These are phyloP conservation scores for Paraescarpia echinospica DNA, from an alignment of 1,140 invertebrate species.

Conservation along the genomic window DNA sequence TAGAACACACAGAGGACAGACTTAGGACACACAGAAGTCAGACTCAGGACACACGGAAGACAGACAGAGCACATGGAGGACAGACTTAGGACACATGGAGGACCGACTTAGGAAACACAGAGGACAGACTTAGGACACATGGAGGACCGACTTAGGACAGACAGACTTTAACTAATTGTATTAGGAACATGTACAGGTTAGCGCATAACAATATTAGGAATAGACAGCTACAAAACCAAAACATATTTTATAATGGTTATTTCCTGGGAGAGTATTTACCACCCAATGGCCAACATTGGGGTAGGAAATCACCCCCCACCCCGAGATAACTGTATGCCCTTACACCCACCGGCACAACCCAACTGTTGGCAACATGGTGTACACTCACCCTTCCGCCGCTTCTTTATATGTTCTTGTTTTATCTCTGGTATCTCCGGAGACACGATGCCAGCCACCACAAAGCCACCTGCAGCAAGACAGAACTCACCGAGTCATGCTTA, in stretches of 20 bases:
- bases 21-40: background rate
- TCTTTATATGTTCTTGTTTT: conserved; percentile 19
- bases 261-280: no score
- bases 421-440: conserved; percentile 30
- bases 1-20: background rate
- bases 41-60: background rate
- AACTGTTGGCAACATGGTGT: background rate
- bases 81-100: background rate
- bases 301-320: no score
- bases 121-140: background rate
- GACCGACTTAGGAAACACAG: background rate
- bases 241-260: no score
- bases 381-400: conserved; percentile 10
- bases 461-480: background rate
- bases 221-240: no score
- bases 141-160: background rate
- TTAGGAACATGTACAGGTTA: no score
- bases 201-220: no score
- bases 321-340: no score
- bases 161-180: no score
- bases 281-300: no score
- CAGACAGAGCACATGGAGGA: background rate
- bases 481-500: background rate
- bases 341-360: background rate
- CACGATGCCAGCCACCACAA: conserved; percentile 15